Base-by-base conservation (phyloP, 2,888 invertebrate species). In the Xestia sexstrigata region DNA sequence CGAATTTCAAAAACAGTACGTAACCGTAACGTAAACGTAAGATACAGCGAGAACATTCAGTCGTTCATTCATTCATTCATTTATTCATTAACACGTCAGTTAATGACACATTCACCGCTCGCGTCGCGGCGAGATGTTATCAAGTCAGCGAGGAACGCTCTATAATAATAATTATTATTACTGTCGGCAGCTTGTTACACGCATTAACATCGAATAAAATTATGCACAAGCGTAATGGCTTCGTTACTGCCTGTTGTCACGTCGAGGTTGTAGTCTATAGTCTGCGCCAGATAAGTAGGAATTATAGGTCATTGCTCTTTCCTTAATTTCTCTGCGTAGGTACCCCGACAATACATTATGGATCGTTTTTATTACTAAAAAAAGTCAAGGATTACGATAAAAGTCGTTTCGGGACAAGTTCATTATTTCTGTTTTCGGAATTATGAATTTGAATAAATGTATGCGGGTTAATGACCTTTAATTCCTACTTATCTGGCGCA, bases 131-230 rank as follows among this genome's bases (percentile, higher is more conserved):
- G 71, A 70, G 65, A 81, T 26, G 45, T 85, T 82, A 82, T 85
- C 74, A 70, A 65, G 71, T 82, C 70, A 85, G 42, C 58, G 58
- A 6, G 49, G 39, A 65, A 74, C 52, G 13, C 42, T 81, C 45
- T 5, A 39, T 35, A 84, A 84, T 81, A 72, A 79, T 84, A 58
- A 81, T 81, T 30, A 80, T 80, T 35, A 60, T 30, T 9, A 42
- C 42, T 52, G 63, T 71, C 17, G 15, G 13, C 75, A 74, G 60
- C 47, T 35, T 47, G 74, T 66, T 73, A 58, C 42, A 58, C 49
- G 42, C n/a, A 66, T 47, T 58, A 70, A 68, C 66, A 49, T 45
- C 2, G 42, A 80, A 39, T 45, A 55, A 62, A 70, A 79, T 79
- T 73, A 66, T 72, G 30, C 35, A 45, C 30, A 49, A 66, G 26